Percentiles rank a stretch among this genome's conserved stretches.
Conservation (phyloP, 2,888 invertebrate species). For the Aproaerema taeniolella region DNA sequence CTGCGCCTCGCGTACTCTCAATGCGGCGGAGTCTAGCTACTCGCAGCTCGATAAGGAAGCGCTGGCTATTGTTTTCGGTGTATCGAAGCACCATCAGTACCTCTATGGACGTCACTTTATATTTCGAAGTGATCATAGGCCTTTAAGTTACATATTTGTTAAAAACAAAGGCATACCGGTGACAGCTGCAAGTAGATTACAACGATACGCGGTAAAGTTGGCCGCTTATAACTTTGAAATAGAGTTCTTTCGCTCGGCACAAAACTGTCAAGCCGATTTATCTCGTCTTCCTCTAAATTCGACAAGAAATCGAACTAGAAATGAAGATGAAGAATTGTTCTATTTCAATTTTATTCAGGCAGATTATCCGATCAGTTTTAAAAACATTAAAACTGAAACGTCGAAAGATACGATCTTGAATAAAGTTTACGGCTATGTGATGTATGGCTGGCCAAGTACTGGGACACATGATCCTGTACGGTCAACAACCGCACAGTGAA, state of each 20-base stretch:
- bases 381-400: slow-evolving; percentile 13
- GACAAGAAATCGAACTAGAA: background rate
- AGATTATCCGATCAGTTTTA: slow-evolving; percentile 14
- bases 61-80: slow-evolving; percentile 8
- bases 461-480: too few relatives aligned
- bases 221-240: too few relatives aligned
- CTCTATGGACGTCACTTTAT: background rate
- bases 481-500: too few relatives aligned
- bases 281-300: background rate
- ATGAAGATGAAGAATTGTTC: background rate
- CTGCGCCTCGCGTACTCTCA: slow-evolving; percentile 24
- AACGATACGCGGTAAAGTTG: too few relatives aligned
- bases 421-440: too few relatives aligned
- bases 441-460: too few relatives aligned
- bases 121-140: slow-evolving; percentile 31
- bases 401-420: slow-evolving; percentile 15
- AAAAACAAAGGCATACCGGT: too few relatives aligned
- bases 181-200: too few relatives aligned
- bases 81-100: slow-evolving; percentile 1
- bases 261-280: too few relatives aligned
- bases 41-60: slow-evolving; percentile 18
- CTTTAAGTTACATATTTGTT: too few relatives aligned
- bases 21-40: slow-evolving; percentile 19
- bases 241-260: too few relatives aligned
- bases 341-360: slow-evolving; percentile 14